Evolutionary conservation across 2,113 vertebrate species (phyloP).

Genomic region (Trinectes maculatus): DNA sequence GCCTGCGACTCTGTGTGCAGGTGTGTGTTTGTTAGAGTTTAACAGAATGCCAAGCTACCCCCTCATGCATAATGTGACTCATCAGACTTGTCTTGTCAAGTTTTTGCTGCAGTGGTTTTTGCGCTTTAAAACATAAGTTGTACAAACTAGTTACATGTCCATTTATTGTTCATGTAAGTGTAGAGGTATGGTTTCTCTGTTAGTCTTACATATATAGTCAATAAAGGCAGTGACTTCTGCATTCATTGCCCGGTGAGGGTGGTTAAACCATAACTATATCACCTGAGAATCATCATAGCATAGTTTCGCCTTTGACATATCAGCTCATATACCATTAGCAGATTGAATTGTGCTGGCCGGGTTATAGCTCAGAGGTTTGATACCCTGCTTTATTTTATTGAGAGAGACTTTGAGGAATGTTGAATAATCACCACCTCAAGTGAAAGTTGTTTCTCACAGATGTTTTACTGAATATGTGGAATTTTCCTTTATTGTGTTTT

Average conservation of each 20-base stretch:
- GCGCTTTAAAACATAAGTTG: neutral
- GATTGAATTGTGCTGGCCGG: neutral
- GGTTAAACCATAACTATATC: conserved; percentile 1
- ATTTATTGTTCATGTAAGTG: neutral
- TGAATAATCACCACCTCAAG: neutral
- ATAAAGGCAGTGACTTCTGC: neutral
- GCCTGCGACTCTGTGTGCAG: conserved; percentile 15
- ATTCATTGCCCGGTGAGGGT: no score
- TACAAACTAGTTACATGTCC: neutral
- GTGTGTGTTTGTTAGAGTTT: conserved; percentile 16
- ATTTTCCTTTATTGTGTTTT: conserved; percentile 28
- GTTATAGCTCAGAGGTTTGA: neutral
- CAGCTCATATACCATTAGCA: neutral
- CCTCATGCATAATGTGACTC: conserved; percentile 45
- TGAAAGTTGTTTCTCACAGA: conserved; percentile 3
- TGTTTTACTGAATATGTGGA: conserved; percentile 16
- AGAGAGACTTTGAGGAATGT: neutral
- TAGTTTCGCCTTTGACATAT: no score
- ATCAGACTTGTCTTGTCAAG: conserved; percentile 61
- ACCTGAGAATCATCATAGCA: no score
- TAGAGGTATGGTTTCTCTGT: neutral
- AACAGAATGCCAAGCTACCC: conserved; percentile 13
- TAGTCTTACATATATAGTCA: conserved; percentile 1
- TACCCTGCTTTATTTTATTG: neutral
- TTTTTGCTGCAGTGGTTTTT: conserved; percentile 31